These are phyloP conservation scores for Cataglyphis hispanica DNA, from an alignment of 1,140 invertebrate species.

Conservation along the genomic window DNA sequence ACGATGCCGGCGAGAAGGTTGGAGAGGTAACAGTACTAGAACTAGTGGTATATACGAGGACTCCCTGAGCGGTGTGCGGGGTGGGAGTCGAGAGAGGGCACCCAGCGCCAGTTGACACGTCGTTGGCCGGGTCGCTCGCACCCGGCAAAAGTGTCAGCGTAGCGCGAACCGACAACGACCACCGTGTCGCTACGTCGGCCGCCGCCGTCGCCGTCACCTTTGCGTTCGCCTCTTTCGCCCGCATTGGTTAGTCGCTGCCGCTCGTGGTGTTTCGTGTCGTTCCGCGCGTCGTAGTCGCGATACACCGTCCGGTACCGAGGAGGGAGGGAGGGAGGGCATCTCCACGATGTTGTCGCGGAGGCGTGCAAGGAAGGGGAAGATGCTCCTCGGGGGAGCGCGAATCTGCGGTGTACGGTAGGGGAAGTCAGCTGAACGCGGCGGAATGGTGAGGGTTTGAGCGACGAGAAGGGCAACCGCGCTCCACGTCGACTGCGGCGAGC, in stretches of 20 bases:
- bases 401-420: conserved; percentile 70
- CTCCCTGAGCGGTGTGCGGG: not conserved
- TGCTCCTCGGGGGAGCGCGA: conserved; percentile 63
- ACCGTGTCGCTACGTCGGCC: conserved; percentile 79
- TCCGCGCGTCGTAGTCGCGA: conserved; percentile 48
- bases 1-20: conserved; percentile 18
- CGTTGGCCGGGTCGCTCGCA: conserved; percentile 79
- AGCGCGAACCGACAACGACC: conserved; percentile 82
- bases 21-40: conserved; percentile 21
- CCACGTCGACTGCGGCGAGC: conserved; percentile 59
- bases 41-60: not conserved
- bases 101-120: conserved; percentile 69
- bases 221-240: conserved; percentile 68
- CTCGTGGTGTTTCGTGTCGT: conserved; percentile 66
- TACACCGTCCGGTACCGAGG: conserved; percentile 33
- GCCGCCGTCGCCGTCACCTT: conserved; percentile 69
- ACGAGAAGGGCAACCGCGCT: conserved; percentile 60
- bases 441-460: conserved; percentile 32
- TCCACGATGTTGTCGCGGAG: conserved; percentile 52
- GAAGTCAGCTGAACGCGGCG: conserved; percentile 67
- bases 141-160: conserved; percentile 80
- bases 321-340: conserved; percentile 23
- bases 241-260: conserved; percentile 60
- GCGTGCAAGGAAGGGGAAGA: conserved; percentile 55
- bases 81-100: conserved; percentile 60